phyloP scores from a whole-genome alignment of 2,888 invertebrate genomes.

The Drosophila prolongata region DNA sequence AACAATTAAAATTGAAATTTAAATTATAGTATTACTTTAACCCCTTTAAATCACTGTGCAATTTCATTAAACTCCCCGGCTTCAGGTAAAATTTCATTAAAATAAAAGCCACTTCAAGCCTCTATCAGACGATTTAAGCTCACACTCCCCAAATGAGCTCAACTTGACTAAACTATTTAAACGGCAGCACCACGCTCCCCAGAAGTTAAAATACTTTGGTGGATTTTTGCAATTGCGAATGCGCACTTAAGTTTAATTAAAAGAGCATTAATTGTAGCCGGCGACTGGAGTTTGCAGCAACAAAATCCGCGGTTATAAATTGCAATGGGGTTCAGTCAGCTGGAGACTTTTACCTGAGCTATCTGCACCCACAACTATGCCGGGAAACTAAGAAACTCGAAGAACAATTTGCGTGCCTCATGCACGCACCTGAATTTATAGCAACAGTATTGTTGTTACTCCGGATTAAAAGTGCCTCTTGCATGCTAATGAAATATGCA shows the following conservation, averaged over 20 bases:
- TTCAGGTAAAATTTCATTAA: slow-evolving; percentile 58
- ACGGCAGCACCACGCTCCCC: slow-evolving; percentile 9
- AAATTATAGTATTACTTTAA: no score
- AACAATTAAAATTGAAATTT: no score
- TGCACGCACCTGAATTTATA: slow-evolving; percentile 49
- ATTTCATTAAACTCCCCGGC: slow-evolving; percentile 18
- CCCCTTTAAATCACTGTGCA: background rate
- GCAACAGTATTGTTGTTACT: slow-evolving; percentile 31
- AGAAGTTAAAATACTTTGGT: slow-evolving; percentile 53
- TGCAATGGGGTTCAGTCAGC: slow-evolving; percentile 26
- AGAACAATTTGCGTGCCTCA: slow-evolving; percentile 68
- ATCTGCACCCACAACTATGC: slow-evolving; percentile 67
- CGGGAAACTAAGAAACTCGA: slow-evolving; percentile 1
- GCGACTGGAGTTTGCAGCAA: slow-evolving; percentile 34
- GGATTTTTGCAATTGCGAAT: slow-evolving; percentile 75
- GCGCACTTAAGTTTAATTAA: slow-evolving; percentile 77
- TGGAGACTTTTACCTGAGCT: slow-evolving; percentile 28
- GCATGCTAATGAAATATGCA: slow-evolving; percentile 74
- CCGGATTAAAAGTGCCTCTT: slow-evolving; percentile 59
- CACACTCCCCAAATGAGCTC: slow-evolving; percentile 21
- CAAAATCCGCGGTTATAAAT: slow-evolving; percentile 51
- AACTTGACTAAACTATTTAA: slow-evolving; percentile 46
- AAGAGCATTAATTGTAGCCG: slow-evolving; percentile 72
- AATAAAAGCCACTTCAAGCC: slow-evolving; percentile 53
- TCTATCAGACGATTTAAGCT: slow-evolving; percentile 26